Base-by-base conservation (phyloP, 2,797 vertebrate genomes). In the Fringilla coelebs region DNA sequence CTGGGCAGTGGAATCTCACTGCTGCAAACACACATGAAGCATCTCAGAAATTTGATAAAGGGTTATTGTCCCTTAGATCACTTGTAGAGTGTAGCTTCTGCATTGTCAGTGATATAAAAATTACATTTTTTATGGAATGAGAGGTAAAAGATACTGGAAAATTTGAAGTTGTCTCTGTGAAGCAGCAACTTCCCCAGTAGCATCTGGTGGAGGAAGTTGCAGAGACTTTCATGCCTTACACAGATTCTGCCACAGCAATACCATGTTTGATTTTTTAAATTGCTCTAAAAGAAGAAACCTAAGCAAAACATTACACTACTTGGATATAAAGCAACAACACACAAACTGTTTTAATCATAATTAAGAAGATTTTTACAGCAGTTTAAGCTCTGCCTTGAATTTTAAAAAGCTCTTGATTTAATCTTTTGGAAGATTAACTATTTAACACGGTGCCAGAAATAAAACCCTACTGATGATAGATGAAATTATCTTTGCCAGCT, bases 261-360 rank as follows among this genome's bases (percentile, higher is more conserved):
- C 61, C 72, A 29, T 55, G 84, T 87, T 83, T 96, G 92, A 71
- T 92, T 91, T 87, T 92, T 90, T 9, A 87, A 96, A 96, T 94
- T 90, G 78, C 88, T 85, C 58, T 85, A 90, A 95, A 97, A 97
- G 94, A 87, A 92, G 94, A 94, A 97, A 96, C 79, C 97, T 96
- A 98, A 96, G 96, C 93, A 95, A 96, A 97, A 96, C 20, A 93
- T 94, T 94, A 94, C 62, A 93, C 83, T 96, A 89, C 95, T 96
- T 96, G 86, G 90, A 95, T 90, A 93, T 60, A 91, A 96, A 97
- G 95, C 65, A 12, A 94, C 90, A 97, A 95, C 96, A 96, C 96
- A 96, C 96, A 97, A 96, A 97, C 94, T 96, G 95, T 96, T 97
- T 97, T 97, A 96, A 96, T 97, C 91, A 95, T 96, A 97, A 97